A percentile compares a stretch with the other conserved stretches of the same genome.
These are phyloP conservation scores for Oplegnathus fasciatus DNA, from an alignment of 2,113 vertebrate genomes.

Conservation along the genomic window DNA sequence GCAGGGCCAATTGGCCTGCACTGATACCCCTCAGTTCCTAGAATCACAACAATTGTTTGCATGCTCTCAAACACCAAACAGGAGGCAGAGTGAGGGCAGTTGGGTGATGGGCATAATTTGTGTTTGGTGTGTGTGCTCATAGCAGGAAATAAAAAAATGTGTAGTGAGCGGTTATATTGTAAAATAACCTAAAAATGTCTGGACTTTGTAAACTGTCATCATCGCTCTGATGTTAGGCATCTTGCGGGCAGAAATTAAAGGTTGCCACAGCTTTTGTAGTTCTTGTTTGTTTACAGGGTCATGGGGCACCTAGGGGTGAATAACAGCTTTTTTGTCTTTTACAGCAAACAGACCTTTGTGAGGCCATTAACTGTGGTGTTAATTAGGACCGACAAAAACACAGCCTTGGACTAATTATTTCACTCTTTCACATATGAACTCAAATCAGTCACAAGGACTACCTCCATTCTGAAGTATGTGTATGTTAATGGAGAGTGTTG, in stretches of 20 bases:
- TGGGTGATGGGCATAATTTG: slow-evolving; percentile 42
- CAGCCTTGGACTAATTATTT: slow-evolving; percentile 51
- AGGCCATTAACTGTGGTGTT: slow-evolving; percentile 65
- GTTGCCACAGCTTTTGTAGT: slow-evolving; percentile 38
- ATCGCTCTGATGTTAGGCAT: slow-evolving; percentile 20
- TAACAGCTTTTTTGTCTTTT: slow-evolving; percentile 63
- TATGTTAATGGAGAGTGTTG: slow-evolving; percentile 15
- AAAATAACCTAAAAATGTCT: slow-evolving; percentile 40
- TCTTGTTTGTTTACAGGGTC: slow-evolving; percentile 73
- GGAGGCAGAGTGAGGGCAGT: slow-evolving; percentile 40
- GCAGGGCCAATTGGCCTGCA: slow-evolving; percentile 70
- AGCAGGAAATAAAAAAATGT: not conserved
- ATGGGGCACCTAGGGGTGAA: slow-evolving; percentile 51
- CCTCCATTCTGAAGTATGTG: slow-evolving; percentile 15
- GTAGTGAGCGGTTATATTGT: slow-evolving; percentile 2
- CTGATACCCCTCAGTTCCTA: slow-evolving; percentile 69
- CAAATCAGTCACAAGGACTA: slow-evolving; percentile 24
- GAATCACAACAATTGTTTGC: slow-evolving; percentile 72
- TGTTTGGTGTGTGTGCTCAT: slow-evolving; percentile 28
- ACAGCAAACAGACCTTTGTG: slow-evolving; percentile 65
- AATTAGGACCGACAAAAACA: slow-evolving; percentile 72
- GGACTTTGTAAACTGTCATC: slow-evolving; percentile 27
- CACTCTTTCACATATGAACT: slow-evolving; percentile 17
- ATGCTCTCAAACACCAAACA: slow-evolving; percentile 59
- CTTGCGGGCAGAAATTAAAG: slow-evolving; percentile 40